Evolutionary conservation across 2,888 invertebrate genomes (phyloP).

Genomic region (Junonia oenone): DNA sequence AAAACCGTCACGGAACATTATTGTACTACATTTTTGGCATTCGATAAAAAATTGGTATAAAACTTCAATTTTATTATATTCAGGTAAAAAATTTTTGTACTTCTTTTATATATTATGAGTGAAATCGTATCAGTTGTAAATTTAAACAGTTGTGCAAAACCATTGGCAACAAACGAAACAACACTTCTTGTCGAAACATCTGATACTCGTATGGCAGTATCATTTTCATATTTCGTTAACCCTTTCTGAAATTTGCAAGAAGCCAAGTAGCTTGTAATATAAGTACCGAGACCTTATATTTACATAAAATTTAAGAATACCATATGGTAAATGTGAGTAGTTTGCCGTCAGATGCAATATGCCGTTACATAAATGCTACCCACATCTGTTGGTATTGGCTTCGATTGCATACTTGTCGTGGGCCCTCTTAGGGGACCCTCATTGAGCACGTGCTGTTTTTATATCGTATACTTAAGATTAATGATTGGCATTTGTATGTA

Average conservation of each 20-base stretch:
- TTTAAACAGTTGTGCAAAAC: background rate
- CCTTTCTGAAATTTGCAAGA: conserved; percentile 19
- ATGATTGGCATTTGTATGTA: conserved; percentile 23
- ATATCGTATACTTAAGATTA: conserved; percentile 29
- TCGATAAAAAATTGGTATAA: background rate
- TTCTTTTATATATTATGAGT: background rate
- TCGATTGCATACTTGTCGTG: conserved; percentile 41
- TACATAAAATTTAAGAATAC: conserved; percentile 30
- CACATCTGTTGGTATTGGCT: conserved; percentile 44
- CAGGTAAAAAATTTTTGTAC: background rate
- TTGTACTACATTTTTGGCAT: conserved; percentile 22
- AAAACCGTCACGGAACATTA: conserved; percentile 51
- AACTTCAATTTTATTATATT: background rate
- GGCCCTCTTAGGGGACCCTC: conserved; percentile 24
- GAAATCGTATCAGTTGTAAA: background rate
- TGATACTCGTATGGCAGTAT: conserved; percentile 13
- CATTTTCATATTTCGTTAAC: conserved; percentile 19
- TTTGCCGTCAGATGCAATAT: conserved; percentile 39
- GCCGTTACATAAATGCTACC: conserved; percentile 43
- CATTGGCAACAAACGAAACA: background rate
- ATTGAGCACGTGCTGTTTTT: conserved; percentile 40
- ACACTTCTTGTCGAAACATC: background rate
- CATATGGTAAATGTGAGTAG: conserved; percentile 31
- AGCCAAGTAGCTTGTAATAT: conserved; percentile 25
- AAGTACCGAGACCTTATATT: conserved; percentile 24